Evolutionary conservation across 2,888 invertebrate species (phyloP), one percentile per base, ranked within the genome.

Genomic region (Metopia argyrocephala): DNA sequence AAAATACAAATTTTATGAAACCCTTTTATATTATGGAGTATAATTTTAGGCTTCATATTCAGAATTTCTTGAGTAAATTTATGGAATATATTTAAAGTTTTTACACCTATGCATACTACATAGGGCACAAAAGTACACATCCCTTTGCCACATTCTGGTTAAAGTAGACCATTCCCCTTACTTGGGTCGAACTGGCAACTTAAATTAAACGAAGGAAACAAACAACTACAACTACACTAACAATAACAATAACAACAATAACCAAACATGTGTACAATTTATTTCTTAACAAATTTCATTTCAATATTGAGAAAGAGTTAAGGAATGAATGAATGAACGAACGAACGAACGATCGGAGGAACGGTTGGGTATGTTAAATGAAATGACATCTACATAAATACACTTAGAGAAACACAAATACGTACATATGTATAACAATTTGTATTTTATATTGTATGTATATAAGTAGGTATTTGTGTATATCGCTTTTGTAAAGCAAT

Each of bases 201-300:
- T 57, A 66, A 73, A 73, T 62, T 50, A 62, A 61, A 79, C 27
- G 57, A 54, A 54, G 15, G 38, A 38, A 38, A 38, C 38, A 38
- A 38, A 38, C 38, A 38, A 38, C 4, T n/a, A n/a, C 0, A 38
- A 38, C 3, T 4, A 38, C 38, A 38, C 38, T 12, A 12, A 38
- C 38, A 3, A 12, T 9, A 1, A 38, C 15, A 38, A 9, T 38
- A 31, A 59, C 7, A 25, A 25, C 5, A 12, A n/a, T 50, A 31
- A 48, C 18, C n/a, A 7, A 7, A 23, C 23, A n/a, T 50, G 56
- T 64, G 5, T 15, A 21, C 12, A 45, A 59, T 61, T 61, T 61
- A 31, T 62, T 62, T 76, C 68, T 52, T 52, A 52, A 54, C 52
- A 66, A 68, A 68, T 61, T 54, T 68, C 23, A 61, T 68, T 75